These are phyloP conservation scores for Panthera tigris DNA, from an alignment of 2,113 vertebrate species.

Conservation along the genomic window DNA sequence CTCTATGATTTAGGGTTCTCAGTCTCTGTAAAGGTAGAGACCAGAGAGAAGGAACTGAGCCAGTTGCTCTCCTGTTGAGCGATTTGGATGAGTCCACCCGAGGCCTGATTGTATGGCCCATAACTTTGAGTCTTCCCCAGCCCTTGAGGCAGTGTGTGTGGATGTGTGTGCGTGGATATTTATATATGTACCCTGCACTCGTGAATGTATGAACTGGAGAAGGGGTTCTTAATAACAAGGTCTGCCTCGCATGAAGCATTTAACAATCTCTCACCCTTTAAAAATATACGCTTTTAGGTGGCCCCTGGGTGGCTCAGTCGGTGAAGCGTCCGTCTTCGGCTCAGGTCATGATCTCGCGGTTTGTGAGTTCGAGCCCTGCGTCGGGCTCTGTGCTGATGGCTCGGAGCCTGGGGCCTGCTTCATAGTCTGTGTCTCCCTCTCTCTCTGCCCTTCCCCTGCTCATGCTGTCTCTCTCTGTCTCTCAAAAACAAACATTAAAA, in stretches of 20 bases:
- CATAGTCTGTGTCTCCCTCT: no score
- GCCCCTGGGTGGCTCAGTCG: no score
- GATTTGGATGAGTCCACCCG: constrained; percentile 47
- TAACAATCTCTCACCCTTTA: constrained; percentile 64
- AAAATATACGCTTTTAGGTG: constrained; percentile 49
- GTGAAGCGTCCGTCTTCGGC: no score
- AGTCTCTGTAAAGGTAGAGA: constrained; percentile 27
- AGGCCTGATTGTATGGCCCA: constrained; percentile 59
- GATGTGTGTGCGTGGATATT: constrained; percentile 73
- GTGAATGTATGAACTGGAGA: constrained; percentile 65
- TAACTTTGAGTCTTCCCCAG: constrained; percentile 68
- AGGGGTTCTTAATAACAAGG: constrained; percentile 83
- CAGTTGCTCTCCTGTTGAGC: constrained; percentile 41
- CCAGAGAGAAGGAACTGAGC: background rate
- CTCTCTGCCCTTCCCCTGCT: no score
- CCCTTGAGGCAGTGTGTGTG: constrained; percentile 62
- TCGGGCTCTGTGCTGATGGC: no score
- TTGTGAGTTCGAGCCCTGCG: no score
- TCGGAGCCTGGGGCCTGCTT: no score
- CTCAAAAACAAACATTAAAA: no score
- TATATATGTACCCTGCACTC: constrained; percentile 76
- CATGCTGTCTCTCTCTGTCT: no score
- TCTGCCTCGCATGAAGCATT: constrained; percentile 81
- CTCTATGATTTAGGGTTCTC: constrained; percentile 52
- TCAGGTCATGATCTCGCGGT: no score